Evolutionary conservation across 2,113 vertebrate species (phyloP), one percentile per base, ranked within the genome.

Genomic region (Chaetops frenatus): DNA sequence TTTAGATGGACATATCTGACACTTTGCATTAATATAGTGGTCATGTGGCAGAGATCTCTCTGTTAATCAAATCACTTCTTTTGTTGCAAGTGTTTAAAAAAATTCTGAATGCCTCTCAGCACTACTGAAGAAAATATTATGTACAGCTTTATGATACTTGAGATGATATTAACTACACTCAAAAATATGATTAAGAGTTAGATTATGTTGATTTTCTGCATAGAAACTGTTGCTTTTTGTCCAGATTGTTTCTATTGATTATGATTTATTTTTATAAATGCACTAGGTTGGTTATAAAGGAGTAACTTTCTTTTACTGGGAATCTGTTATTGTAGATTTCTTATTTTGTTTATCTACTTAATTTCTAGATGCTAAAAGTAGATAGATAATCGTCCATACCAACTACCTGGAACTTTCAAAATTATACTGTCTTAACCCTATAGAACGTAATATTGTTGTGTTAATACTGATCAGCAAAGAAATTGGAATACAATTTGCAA

Each of bases 291-390:
- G 16, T 82, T 92, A 5, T 48, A 48, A 33, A 23, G 85, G 14
- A 69, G 19, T 42, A 87, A 44, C 56, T 88, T 62, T 40, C 24
- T 78, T 83, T 78, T 61, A 36, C 64, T 82, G 7, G 25, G 12
- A 67, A 31, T 81, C 33, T 67, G 9, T 72, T 80, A n/a, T 4
- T 73, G 20, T 81, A 51, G 22, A 22, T 60, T 74, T 96, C 54
- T 77, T 48, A 89, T 71, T 87, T 93, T 76, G 66, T 57, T 71
- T 81, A 65, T 56, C 44, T 76, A 88, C 77, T 95, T 94, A 65
- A 71, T 92, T 95, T 95, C 22, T 69, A 98, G 97, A 92, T 94
- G 23, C 58, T 95, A 47, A 69, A 96, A 95, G 47, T 76, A 51
- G 60, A 28, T 74, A 92, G 62, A 29, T 60, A 93, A 79, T 24